These are phyloP conservation scores for Sanderia malayensis DNA, from an alignment of 30 jellyfish, hydroid and myxozoan species.

Conservation along the genomic window DNA sequence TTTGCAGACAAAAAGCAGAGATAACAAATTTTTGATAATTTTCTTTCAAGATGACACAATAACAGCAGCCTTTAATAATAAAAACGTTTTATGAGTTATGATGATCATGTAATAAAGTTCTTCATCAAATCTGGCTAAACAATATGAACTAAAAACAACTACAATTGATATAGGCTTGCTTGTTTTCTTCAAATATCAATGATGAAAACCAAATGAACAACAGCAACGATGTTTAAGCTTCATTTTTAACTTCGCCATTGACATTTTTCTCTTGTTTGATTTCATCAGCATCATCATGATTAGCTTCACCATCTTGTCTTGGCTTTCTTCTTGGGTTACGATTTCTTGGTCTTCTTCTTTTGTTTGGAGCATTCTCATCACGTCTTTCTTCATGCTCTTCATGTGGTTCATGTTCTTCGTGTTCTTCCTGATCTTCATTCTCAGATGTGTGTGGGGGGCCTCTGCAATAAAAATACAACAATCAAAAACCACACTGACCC, in stretches of 20 bases:
- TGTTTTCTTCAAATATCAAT: conserved; percentile 18
- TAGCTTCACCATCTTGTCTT: conserved; percentile 19
- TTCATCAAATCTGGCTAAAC: no score
- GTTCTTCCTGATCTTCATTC: conserved; percentile 9
- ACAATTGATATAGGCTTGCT: conserved; percentile 1
- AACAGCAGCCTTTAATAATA: no score
- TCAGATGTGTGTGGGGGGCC: not conserved
- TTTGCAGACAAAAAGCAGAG: no score
- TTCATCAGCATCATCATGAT: conserved; percentile 16
- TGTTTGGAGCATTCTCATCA: not conserved
- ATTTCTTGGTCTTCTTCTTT: conserved; percentile 47
- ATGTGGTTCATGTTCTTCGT: not conserved
- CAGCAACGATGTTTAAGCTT: conserved; percentile 5
- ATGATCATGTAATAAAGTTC: no score
- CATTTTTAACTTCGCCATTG: conserved; percentile 43
- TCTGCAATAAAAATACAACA: not conserved
- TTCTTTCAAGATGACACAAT: no score
- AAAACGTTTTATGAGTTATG: no score
- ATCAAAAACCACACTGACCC: no score
- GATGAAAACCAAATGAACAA: not conserved
- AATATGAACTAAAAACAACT: not conserved
- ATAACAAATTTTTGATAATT: no score
- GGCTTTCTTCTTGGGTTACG: conserved; percentile 34
- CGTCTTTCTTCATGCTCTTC: not conserved
- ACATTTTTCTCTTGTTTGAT: conserved; percentile 34